These are phyloP conservation scores for Troides oblongomaculatus DNA, from an alignment of 2,888 invertebrate species.

Conservation along the genomic window DNA sequence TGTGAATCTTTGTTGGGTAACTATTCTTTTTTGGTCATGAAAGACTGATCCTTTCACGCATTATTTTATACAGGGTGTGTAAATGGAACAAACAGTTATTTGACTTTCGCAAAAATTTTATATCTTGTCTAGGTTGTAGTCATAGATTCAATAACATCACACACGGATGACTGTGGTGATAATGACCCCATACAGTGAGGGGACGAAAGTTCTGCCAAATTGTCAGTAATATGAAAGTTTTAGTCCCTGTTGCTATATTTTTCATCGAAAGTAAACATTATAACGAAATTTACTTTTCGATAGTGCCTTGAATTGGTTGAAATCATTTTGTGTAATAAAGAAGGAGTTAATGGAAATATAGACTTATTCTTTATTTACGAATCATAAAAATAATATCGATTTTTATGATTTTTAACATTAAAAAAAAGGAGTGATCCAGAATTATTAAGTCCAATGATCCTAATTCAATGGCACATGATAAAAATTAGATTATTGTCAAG, in stretches of 20 bases:
- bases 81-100: conserved; percentile 34
- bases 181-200: too few species aligned
- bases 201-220: too few species aligned
- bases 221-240: too few species aligned
- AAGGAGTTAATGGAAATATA: neutral
- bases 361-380: too few species aligned
- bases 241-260: neutral
- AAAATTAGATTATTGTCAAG: conserved; percentile 6
- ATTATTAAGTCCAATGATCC: neutral
- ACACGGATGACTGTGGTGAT: too few species aligned
- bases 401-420: too few species aligned
- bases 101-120: conserved; percentile 27
- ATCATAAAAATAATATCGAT: too few species aligned
- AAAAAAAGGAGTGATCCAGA: neutral
- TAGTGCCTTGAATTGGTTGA: conserved; percentile 1
- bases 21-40: conserved; percentile 37
- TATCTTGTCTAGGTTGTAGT: neutral
- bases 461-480: neutral
- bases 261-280: neutral
- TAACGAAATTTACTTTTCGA: neutral
- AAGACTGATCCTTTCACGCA: conserved; percentile 44
- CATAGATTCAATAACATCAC: neutral
- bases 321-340: neutral
- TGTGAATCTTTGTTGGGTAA: neutral
- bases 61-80: conserved; percentile 41